Base-by-base conservation (phyloP, 2,113 vertebrate species). In the Silurus meridionalis region DNA sequence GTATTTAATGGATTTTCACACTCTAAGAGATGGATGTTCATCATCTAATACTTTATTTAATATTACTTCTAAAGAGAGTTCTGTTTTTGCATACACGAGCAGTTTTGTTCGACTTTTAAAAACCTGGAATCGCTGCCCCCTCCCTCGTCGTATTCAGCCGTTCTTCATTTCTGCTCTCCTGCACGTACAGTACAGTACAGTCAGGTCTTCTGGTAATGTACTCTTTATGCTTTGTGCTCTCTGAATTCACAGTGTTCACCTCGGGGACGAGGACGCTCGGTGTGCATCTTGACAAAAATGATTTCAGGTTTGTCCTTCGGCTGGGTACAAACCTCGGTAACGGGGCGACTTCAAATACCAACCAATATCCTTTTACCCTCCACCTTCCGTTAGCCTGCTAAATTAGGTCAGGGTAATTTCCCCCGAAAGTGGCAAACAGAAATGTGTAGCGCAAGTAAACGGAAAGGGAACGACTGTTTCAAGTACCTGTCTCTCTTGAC, bases 241-340 rank as follows among this genome's bases (percentile, higher is more conserved):
- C 53, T 25, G 80, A 66, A 46, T 82, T 82, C 53, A 66, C 48
- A 82, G 46, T 17, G 21, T 82, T 82, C 80, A 52, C 61, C 61
- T 52, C 25, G 48, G 80, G 61, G 80, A 48, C 23, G 52, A 53
- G 61, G 19, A 82, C 13, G 4, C 46, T 64, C 11, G 15, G 80
- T 48, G 46, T 64, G 58, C 4, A 3, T 82, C 46, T 82, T 11
- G 4, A 64, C 19, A 66, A 66, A 23, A 2, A 66, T 37, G 13
- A 66, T 81, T 81, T 81, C 37, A 81, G 79, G 84, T 72, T 81
- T 86, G 84, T 72, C 84, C 84, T 72, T 80, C 55, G 17, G 46
- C 64, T 6, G 53, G 28, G 37, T 46, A 58, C 52, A 28, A 50
- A 57, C 77, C 77, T 67, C 46, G n/a, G 71, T 81, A 28, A 55